Percentiles rank a stretch among this genome's conserved stretches.
These are phyloP conservation scores for Pseudomugil gertrudae DNA, from an alignment of 2,797 vertebrate species.

Conservation along the genomic window DNA sequence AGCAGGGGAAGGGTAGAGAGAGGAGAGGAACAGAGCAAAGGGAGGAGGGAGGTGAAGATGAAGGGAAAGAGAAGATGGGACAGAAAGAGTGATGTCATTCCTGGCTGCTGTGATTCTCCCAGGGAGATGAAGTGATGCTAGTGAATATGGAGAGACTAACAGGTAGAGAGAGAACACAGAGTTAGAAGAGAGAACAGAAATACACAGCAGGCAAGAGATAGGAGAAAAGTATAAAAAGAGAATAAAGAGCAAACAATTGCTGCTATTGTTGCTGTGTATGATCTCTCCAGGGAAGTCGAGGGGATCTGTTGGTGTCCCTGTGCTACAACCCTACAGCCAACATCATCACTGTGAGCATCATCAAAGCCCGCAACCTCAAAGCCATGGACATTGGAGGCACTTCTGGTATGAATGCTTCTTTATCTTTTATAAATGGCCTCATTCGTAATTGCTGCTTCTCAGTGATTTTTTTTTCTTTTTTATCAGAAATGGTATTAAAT, in stretches of 20 bases:
- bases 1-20: slow-evolving; percentile 4
- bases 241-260: slow-evolving; percentile 32
- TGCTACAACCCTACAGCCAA: slow-evolving; percentile 99
- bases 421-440: slow-evolving; percentile 23
- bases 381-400: slow-evolving; percentile 99
- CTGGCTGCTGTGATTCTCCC: slow-evolving; percentile 70
- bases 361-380: slow-evolving; percentile 99
- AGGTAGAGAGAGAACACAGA: slow-evolving; percentile 55
- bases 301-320: slow-evolving; percentile 87
- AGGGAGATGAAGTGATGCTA: slow-evolving; percentile 59
- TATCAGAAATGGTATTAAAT: neutral
- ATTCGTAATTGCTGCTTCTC: slow-evolving; percentile 13
- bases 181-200: slow-evolving; percentile 37
- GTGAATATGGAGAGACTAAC: slow-evolving; percentile 51
- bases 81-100: slow-evolving; percentile 75
- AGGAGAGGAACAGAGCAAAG: slow-evolving; percentile 10
- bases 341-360: slow-evolving; percentile 98
- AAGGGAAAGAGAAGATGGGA: slow-evolving; percentile 48
- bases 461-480: slow-evolving; percentile 9
- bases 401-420: slow-evolving; percentile 85
- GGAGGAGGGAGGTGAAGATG: slow-evolving; percentile 28
- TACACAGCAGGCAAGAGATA: slow-evolving; percentile 28
- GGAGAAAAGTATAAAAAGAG: slow-evolving; percentile 11
- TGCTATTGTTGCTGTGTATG: slow-evolving; percentile 48
- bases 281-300: slow-evolving; percentile 87